Percentiles rank a stretch among this genome's conserved stretches.
Conservation (phyloP, 2,888 invertebrate species). For the Mythimna albipuncta region DNA sequence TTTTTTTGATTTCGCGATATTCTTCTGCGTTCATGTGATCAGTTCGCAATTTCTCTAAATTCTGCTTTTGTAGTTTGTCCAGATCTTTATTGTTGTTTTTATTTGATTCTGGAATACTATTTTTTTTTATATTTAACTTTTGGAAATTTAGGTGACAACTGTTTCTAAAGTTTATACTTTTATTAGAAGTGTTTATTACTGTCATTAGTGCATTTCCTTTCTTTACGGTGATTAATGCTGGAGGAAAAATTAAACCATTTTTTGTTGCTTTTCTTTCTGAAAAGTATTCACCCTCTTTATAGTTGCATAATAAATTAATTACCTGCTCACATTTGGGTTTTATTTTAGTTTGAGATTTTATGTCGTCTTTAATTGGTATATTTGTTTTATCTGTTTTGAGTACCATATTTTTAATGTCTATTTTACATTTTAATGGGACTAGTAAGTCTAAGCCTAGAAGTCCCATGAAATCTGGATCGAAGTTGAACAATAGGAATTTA, state of each 20-base stretch:
- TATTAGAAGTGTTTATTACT: constrained; percentile 51
- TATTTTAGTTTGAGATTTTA: constrained; percentile 49
- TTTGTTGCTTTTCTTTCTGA: constrained; percentile 38
- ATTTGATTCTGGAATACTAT: neutral
- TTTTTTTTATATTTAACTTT: neutral
- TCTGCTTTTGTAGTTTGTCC: constrained; percentile 35
- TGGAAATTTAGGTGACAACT: constrained; percentile 33
- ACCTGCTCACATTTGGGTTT: constrained; percentile 51
- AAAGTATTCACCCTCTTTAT: constrained; percentile 30
- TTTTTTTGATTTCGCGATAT: constrained; percentile 56
- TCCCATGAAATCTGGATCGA: constrained; percentile 63
- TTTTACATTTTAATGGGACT: constrained; percentile 46
- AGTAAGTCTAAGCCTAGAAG: constrained; percentile 63
- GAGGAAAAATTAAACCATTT: constrained; percentile 44
- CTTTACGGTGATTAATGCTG: constrained; percentile 51
- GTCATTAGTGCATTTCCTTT: constrained; percentile 45
- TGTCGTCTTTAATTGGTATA: constrained; percentile 55
- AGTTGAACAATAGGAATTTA: constrained; percentile 64
- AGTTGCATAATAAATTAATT: constrained; percentile 48
- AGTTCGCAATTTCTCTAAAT: constrained; percentile 46
- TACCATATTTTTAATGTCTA: constrained; percentile 62
- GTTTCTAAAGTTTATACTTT: constrained; percentile 37
- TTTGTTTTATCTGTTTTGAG: constrained; percentile 38
- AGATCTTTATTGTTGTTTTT: too few relatives aligned
- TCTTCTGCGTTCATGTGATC: constrained; percentile 69